Base-by-base conservation (phyloP, 2,797 vertebrate genomes). In the Mastacembelus armatus region DNA sequence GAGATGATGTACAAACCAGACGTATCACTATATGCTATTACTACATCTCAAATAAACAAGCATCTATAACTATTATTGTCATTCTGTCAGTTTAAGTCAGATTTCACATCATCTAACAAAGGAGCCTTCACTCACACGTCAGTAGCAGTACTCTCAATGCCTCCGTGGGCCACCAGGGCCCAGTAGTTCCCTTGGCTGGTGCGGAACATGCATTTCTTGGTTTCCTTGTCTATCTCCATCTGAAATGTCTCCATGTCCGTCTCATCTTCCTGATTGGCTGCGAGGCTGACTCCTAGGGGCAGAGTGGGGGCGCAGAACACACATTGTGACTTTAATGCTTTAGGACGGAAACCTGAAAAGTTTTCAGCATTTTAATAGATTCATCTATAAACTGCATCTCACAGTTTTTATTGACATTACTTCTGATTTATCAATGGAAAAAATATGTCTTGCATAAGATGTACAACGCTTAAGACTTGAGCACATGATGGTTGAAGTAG, bases 251-350 rank as follows among this genome's bases (percentile, higher is more conserved):
- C 98, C 4, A 93, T 94, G 90, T 97, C 96, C 11, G 96, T 95
- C 88, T 97, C 96, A 55, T 98, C 97, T 0, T 98, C 97, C 88
- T 99, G 98, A 92, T 99, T 99, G 75, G 98, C 98, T 0, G 96
- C 96, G 24, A 98, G 93, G 1, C 96, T 97, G 51, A 98, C 92
- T 45, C 98, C 98, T 99, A 83, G 76, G 49, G 57, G 36, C 11
- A 58, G 1, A 75, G 43, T n/a, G 71, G 64, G n/a, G n/a, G n/a
- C n/a, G n/a, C n/a, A n/a, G n/a, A n/a, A n/a, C n/a, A n/a, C n/a
- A n/a, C n/a, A n/a, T n/a, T n/a, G n/a, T n/a, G n/a, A n/a, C n/a
- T n/a, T 66, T 42, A 62, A 55, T 26, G 45, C 32, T 43, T 45
- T 1, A 52, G 29, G 11, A 22, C 4, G 36, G 48, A 66, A 74